Percentiles rank a stretch among this genome's conserved stretches.
These are phyloP conservation scores for Danio aesculapii DNA, from an alignment of 2,797 vertebrate species.

Conservation along the genomic window DNA sequence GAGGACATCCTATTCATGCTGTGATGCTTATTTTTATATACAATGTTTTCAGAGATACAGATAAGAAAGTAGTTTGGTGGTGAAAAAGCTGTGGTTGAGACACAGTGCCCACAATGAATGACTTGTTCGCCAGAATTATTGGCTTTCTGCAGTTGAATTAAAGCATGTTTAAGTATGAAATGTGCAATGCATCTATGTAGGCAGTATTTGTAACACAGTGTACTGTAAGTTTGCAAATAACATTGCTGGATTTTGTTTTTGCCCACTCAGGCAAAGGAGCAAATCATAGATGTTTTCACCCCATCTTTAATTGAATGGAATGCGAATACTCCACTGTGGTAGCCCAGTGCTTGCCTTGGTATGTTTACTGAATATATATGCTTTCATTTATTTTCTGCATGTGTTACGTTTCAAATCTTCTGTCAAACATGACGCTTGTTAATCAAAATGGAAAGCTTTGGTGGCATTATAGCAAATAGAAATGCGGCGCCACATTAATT, in stretches of 20 bases:
- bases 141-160: neutral
- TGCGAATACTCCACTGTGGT: slow-evolving; percentile 54
- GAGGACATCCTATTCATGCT: neutral
- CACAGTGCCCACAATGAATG: neutral
- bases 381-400: slow-evolving; percentile 66
- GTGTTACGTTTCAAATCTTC: slow-evolving; percentile 57
- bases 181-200: neutral
- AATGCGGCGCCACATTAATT: neutral
- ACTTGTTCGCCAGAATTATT: neutral
- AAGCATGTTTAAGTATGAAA: neutral
- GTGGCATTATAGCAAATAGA: neutral
- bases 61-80: neutral
- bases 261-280: slow-evolving; percentile 47
- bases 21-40: neutral
- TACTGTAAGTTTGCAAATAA: slow-evolving; percentile 3
- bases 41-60: neutral
- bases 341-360: slow-evolving; percentile 55
- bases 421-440: neutral
- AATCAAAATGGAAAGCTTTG: neutral
- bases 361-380: slow-evolving; percentile 73
- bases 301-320: slow-evolving; percentile 63
- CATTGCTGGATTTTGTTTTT: slow-evolving; percentile 26
- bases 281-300: slow-evolving; percentile 52
- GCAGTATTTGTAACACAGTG: neutral
- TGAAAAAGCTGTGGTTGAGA: neutral